Base-by-base conservation (phyloP, 2,113 vertebrate species). In the Chelonoidis abingdonii region DNA sequence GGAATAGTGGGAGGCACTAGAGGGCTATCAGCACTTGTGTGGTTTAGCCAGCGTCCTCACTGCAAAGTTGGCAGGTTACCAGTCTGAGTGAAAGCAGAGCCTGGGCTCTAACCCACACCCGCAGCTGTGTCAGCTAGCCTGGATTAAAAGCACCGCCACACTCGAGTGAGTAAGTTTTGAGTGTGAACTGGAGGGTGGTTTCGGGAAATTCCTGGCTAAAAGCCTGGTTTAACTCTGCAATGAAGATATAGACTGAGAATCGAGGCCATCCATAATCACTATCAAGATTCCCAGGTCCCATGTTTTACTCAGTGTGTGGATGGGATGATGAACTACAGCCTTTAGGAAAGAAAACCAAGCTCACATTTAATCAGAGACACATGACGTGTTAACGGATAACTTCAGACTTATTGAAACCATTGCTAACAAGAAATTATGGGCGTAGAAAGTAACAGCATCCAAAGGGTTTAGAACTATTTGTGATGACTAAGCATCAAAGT, bases 321-420 rank as follows among this genome's bases (percentile, higher is more conserved):
- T n/a, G 50, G 54, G 62, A 83, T 78, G 79, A 88, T 49, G 80
- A 98, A 41, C 50, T 49, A 91, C 80, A 93, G 57, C 29, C 47
- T 94, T 89, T 8, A 78, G 76, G 83, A 57, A 90, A 96, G 89
- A 92, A 89, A 95, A 65, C 41, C 35, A 89, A 88, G 52, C 84
- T 92, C 80, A 10, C 25, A 80, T 50, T 89, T 95, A 96, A 97
- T 95, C 56, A 59, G 86, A 93, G 87, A 94, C 75, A 95, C 52
- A 91, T 92, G 92, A 90, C 80, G 85, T 72, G 41, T 89, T 94
- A 97, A 88, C 24, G 38, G 91, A 31, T 97, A 89, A 91, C 54
- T 94, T 83, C 56, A 94, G 86, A 92, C 50, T 94, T 97, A 97
- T 93, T 89, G 80, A 97, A 98, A 98, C 72, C 75, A 97, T 69